Conservation (phyloP, 64 coral and sea anemone species). For the Anthopleura sola region DNA sequence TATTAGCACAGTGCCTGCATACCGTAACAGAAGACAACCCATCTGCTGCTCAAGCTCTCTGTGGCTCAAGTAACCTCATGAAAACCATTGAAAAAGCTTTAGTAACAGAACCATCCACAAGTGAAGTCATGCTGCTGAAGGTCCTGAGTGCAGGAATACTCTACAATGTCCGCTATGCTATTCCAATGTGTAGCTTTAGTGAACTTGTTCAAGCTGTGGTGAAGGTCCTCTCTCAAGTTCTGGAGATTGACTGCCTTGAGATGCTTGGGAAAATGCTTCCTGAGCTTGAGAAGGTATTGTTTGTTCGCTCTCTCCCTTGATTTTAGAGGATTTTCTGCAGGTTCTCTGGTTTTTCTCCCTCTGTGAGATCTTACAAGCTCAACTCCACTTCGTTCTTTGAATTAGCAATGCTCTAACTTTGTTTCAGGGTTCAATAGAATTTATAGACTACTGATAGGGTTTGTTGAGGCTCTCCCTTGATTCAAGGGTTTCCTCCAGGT, state of each 20-base stretch:
- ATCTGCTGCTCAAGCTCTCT: slow-evolving; percentile 58
- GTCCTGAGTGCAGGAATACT: slow-evolving; percentile 84
- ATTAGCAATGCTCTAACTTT: too few species aligned
- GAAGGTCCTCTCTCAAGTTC: slow-evolving; percentile 73
- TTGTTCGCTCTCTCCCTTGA: not conserved
- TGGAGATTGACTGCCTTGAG: slow-evolving; percentile 79
- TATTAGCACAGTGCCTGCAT: slow-evolving; percentile 81
- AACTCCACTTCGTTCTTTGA: too few species aligned
- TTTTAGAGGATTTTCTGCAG: too few species aligned
- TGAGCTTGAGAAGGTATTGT: slow-evolving; percentile 50
- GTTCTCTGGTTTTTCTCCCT: too few species aligned
- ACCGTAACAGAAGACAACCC: slow-evolving; percentile 89
- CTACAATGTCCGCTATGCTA: slow-evolving; percentile 72
- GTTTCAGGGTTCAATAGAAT: too few species aligned
- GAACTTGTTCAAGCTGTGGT: slow-evolving; percentile 82
- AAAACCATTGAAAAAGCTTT: slow-evolving; percentile 73
- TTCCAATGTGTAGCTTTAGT: slow-evolving; percentile 72
- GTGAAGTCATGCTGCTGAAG: slow-evolving; percentile 64
- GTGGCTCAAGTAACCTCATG: slow-evolving; percentile 74
- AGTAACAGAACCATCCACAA: slow-evolving; percentile 62
- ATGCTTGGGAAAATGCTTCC: slow-evolving; percentile 70
- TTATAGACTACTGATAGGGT: too few species aligned
- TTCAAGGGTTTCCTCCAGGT: too few species aligned
- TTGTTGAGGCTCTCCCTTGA: too few species aligned
- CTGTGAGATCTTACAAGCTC: too few species aligned